Evolutionary conservation across 2,113 vertebrate species (phyloP).

Genomic region (Prionailurus viverrinus): DNA sequence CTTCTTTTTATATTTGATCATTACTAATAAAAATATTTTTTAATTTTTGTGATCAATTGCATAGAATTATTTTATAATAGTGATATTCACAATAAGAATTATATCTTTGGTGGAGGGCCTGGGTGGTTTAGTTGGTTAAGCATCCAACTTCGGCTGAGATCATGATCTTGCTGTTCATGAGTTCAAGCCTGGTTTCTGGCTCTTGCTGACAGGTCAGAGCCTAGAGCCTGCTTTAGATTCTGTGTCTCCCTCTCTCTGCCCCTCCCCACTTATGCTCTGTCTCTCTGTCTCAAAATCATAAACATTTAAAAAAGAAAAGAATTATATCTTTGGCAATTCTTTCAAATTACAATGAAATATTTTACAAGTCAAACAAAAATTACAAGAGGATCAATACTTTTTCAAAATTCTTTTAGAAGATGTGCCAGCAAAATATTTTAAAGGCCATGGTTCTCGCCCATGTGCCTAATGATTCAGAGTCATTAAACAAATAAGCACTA

Average conservation of each 20-base stretch:
- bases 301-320: neutral
- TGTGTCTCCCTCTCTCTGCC: too few species aligned
- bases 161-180: too few species aligned
- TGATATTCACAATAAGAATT: neutral
- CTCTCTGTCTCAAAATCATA: too few species aligned
- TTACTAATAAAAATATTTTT: slow-evolving; percentile 28
- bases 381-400: neutral
- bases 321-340: neutral
- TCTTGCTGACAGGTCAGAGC: too few species aligned
- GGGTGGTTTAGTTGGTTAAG: too few species aligned
- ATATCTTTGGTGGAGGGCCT: neutral
- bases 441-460: neutral
- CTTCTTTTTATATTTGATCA: neutral
- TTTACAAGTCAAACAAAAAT: slow-evolving; percentile 36
- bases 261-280: too few species aligned
- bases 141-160: too few species aligned
- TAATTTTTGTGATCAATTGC: neutral
- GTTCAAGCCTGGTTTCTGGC: too few species aligned
- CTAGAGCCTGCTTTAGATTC: too few species aligned
- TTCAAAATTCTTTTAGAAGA: slow-evolving; percentile 45
- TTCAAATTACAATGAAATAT: slow-evolving; percentile 23
- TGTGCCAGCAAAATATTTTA: neutral
- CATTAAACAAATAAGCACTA: neutral
- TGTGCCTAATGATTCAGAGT: slow-evolving; percentile 33
- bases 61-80: neutral